Evolutionary conservation across 2,888 invertebrate species (phyloP).

Genomic region (Neoascia interrupta): DNA sequence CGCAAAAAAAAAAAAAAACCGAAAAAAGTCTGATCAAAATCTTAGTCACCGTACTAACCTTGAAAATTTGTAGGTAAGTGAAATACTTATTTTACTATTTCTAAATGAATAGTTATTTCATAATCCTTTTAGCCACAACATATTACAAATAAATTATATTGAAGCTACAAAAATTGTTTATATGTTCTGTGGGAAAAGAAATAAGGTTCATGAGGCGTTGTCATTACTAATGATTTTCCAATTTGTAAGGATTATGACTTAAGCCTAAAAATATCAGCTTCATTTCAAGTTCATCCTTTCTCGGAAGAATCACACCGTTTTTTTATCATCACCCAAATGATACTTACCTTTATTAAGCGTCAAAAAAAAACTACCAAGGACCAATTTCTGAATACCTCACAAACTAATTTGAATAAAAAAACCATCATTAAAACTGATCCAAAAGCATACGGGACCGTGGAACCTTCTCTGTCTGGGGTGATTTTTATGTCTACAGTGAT

Average conservation of each 20-base stretch:
- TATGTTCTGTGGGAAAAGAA: not conserved
- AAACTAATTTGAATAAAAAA: conserved; percentile 49
- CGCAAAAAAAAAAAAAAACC: too few species aligned
- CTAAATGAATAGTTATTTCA: too few species aligned
- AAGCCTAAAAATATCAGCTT: conserved; percentile 4
- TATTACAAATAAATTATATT: too few species aligned
- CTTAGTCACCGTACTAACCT: too few species aligned
- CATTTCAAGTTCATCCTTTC: not conserved
- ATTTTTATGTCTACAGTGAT: not conserved
- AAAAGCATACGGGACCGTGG: conserved; percentile 12
- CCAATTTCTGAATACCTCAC: conserved; percentile 16
- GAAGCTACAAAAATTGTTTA: too few species aligned
- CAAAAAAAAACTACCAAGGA: conserved; percentile 34
- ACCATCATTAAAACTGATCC: conserved; percentile 16
- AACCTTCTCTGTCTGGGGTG: conserved; percentile 27
- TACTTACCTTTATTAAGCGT: conserved; percentile 31
- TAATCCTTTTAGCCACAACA: too few species aligned
- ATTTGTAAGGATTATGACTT: conserved; percentile 46
- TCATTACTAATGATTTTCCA: conserved; percentile 41
- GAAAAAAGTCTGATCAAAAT: too few species aligned
- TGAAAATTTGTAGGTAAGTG: too few species aligned
- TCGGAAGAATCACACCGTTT: too few species aligned
- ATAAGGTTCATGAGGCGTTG: too few species aligned
- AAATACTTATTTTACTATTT: too few species aligned
- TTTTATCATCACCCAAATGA: conserved; percentile 28